Conservation (phyloP, 2,888 invertebrate species). For the Icerya purchasi region DNA sequence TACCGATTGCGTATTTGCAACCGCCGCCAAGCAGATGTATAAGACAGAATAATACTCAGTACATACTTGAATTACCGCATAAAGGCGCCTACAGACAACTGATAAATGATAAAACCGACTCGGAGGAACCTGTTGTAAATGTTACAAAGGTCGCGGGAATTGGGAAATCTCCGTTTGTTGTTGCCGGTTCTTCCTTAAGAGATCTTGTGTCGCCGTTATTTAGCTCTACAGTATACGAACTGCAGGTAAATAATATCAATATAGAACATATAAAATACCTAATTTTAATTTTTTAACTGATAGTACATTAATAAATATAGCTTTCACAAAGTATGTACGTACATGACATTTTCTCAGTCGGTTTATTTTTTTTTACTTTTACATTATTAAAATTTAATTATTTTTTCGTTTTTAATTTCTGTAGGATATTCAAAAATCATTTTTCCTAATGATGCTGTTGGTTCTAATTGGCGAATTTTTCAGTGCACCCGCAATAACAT, state of each 20-base stretch:
- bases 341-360: too few species aligned
- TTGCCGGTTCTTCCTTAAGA: not conserved
- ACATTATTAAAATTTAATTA: not conserved
- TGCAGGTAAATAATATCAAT: slow-evolving; percentile 8
- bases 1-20: slow-evolving; percentile 85
- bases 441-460: slow-evolving; percentile 75
- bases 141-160: slow-evolving; percentile 1
- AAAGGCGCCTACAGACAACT: not conserved
- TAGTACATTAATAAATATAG: not conserved
- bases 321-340: too few species aligned
- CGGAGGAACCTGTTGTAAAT: not conserved
- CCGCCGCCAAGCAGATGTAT: slow-evolving; percentile 76
- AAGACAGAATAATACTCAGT: slow-evolving; percentile 1
- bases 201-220: slow-evolving; percentile 10
- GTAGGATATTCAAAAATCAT: slow-evolving; percentile 81
- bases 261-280: too few species aligned
- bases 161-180: slow-evolving; percentile 9
- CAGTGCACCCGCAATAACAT: slow-evolving; percentile 81
- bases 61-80: slow-evolving; percentile 4
- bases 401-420: slow-evolving; percentile 12
- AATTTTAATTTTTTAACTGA: too few species aligned
- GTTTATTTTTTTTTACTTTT: too few species aligned
- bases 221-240: slow-evolving; percentile 7
- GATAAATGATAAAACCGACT: not conserved
- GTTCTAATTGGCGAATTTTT: slow-evolving; percentile 96